Conservation (phyloP, 2,113 vertebrate species). For the Macaca nemestrina region DNA sequence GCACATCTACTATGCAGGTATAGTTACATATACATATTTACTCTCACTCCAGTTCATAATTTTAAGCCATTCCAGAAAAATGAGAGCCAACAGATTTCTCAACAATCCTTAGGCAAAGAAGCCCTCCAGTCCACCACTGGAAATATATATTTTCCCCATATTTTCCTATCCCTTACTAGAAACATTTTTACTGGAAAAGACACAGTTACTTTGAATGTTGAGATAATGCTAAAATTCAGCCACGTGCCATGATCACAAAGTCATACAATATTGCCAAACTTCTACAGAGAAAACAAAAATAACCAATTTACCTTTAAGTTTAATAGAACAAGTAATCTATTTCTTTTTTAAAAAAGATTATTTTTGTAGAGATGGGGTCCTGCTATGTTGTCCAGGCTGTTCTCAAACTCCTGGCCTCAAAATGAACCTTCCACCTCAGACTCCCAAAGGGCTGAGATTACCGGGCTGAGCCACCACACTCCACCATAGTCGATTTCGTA, state of each 20-base stretch:
- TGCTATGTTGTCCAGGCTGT: neutral
- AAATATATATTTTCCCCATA: neutral
- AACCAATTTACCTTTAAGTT: neutral
- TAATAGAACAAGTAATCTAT: neutral
- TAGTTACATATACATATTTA: neutral
- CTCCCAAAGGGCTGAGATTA: neutral
- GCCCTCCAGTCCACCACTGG: accelerated
- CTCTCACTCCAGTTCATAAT: neutral
- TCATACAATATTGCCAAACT: neutral
- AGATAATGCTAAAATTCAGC: neutral
- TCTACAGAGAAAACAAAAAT: neutral
- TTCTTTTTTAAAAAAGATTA: neutral
- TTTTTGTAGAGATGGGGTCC: neutral
- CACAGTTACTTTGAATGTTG: neutral
- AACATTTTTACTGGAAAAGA: neutral
- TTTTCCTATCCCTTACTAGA: neutral
- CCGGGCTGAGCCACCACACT: neutral
- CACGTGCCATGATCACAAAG: neutral
- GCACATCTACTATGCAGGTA: neutral
- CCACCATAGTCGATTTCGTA: neutral
- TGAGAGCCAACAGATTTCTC: neutral
- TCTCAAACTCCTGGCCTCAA: neutral
- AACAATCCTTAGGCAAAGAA: neutral
- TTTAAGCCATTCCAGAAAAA: neutral
- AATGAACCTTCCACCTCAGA: neutral